Percentiles rank a stretch among this genome's conserved stretches.
Evolutionary conservation across 2,888 invertebrate species (phyloP).

Genomic region (Sclerodermus sp.): DNA sequence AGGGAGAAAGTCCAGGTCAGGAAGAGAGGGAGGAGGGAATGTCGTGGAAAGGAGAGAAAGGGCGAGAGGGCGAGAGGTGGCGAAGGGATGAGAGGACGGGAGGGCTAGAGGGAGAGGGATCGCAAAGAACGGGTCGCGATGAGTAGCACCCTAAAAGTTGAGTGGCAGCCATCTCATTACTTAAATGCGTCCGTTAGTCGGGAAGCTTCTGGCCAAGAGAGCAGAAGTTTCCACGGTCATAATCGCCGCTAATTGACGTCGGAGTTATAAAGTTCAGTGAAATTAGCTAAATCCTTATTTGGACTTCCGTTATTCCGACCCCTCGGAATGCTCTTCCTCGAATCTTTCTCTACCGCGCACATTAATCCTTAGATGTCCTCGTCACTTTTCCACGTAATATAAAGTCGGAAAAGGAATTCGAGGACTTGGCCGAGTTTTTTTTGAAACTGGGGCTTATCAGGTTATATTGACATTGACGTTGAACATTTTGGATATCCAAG

Average conservation of each 20-base stretch:
- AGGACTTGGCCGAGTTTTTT: background rate
- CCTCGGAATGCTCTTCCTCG: conserved; percentile 10
- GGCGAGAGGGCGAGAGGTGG: background rate
- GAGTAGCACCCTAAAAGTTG: conserved; percentile 42
- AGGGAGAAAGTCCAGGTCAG: conserved; percentile 7
- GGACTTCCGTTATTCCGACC: conserved; percentile 35
- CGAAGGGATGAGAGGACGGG: conserved; percentile 3
- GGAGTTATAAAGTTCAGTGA: conserved; percentile 49
- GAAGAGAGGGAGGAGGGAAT: conserved; percentile 1
- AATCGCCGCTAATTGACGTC: conserved; percentile 52
- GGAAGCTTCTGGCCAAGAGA: conserved; percentile 32
- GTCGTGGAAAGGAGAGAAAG: conserved; percentile 5
- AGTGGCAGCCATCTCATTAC: conserved; percentile 49
- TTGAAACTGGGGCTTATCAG: too few species aligned
- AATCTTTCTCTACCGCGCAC: conserved; percentile 9
- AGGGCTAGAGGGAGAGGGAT: background rate
- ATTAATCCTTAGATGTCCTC: conserved; percentile 27
- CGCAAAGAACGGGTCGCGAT: conserved; percentile 32
- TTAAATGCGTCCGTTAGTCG: conserved; percentile 46
- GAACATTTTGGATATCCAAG: too few species aligned
- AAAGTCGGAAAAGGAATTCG: conserved; percentile 12
- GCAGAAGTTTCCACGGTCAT: conserved; percentile 49
- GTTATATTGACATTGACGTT: too few species aligned
- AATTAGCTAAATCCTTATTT: conserved; percentile 50
- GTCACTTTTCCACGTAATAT: conserved; percentile 10